A percentile compares a stretch with the other conserved stretches of the same genome.
These are phyloP conservation scores for Antechinus stuartii DNA, from an alignment of 2,113 vertebrate species.

Conservation along the genomic window DNA sequence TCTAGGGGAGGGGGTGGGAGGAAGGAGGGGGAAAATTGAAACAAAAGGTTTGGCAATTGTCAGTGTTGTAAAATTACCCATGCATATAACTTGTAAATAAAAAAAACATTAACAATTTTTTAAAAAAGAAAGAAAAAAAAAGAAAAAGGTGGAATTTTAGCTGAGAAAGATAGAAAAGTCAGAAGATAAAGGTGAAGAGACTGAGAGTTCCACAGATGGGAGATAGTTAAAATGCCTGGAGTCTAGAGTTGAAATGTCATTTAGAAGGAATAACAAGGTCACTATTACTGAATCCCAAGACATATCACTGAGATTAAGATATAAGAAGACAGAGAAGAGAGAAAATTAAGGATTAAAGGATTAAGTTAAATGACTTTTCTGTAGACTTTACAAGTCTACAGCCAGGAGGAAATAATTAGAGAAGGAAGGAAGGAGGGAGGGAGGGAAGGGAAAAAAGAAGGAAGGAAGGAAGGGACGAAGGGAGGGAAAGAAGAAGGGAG, in stretches of 20 bases:
- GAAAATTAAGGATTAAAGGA: not conserved
- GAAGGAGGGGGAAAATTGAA: no score
- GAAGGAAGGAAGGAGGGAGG: not conserved
- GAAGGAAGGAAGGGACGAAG: no score
- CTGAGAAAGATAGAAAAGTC: not conserved
- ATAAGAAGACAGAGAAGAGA: not conserved
- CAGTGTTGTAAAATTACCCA: no score
- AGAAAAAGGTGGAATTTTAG: not conserved
- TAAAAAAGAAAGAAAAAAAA: no score
- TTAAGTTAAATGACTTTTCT: not conserved
- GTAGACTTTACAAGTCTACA: not conserved
- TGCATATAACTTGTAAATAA: no score
- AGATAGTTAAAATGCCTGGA: not conserved
- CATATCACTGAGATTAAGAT: not conserved
- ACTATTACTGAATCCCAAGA: not conserved
- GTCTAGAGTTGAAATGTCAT: not conserved
- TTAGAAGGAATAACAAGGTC: no score
- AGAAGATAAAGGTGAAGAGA: not conserved
- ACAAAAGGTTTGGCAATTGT: no score
- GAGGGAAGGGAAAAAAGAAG: no score
- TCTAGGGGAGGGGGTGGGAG: no score
- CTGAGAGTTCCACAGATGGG: not conserved
- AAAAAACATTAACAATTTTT: no score
- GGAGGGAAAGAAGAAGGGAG: not conserved
- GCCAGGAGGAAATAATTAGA: not conserved